A percentile compares a stretch with the other conserved stretches of the same genome.
Evolutionary conservation across 2,888 invertebrate genomes (phyloP).

Genomic region (Philonicus albiceps): DNA sequence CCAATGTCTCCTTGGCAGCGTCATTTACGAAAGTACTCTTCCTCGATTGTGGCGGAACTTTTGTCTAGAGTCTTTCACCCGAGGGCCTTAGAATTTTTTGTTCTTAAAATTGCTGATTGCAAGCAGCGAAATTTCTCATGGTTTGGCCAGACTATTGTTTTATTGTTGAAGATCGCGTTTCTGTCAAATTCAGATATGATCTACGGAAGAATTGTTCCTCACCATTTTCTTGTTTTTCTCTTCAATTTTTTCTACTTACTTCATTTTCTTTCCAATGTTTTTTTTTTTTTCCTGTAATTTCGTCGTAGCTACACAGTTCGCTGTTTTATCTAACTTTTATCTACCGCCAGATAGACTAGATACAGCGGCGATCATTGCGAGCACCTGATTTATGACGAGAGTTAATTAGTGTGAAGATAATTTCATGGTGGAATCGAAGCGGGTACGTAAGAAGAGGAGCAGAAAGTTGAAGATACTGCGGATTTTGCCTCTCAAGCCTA

Average conservation of each 20-base stretch:
- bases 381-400: conserved; percentile 47
- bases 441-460: not conserved
- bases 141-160: conserved; percentile 41
- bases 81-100: not conserved
- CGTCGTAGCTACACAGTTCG: conserved; percentile 16
- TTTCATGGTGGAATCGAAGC: conserved; percentile 9
- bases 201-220: conserved; percentile 49
- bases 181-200: conserved; percentile 53
- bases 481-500: not conserved
- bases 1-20: not conserved
- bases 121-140: conserved; percentile 35
- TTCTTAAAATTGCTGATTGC: not conserved
- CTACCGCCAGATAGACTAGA: conserved; percentile 5
- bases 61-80: conserved; percentile 16
- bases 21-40: not conserved
- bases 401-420: conserved; percentile 46
- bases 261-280: not conserved
- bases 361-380: conserved; percentile 42
- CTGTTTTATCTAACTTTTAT: conserved; percentile 31
- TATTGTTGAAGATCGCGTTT: conserved; percentile 51
- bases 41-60: not conserved
- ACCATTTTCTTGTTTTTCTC: conserved; percentile 17
- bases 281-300: not conserved
- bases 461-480: not conserved
- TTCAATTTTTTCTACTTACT: not conserved